Evolutionary conservation across 1,140 invertebrate species (phyloP).

Genomic region (Metopolophium dirhodum): DNA sequence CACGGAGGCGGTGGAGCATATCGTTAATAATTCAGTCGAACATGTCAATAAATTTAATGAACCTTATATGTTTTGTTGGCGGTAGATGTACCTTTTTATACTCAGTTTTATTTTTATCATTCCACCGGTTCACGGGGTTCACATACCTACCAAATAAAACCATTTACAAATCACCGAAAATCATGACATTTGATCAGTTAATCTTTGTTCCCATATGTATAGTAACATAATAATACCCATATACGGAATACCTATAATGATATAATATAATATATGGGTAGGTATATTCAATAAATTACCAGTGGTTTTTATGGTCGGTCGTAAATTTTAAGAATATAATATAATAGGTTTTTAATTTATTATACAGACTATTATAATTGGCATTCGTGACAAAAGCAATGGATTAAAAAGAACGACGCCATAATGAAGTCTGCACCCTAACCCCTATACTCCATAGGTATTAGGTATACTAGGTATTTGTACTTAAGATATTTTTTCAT

Average conservation of each 20-base stretch:
- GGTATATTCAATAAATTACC: not conserved
- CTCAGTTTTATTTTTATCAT: not conserved
- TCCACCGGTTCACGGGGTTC: not conserved
- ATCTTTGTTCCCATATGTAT: not conserved
- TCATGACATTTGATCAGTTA: not conserved
- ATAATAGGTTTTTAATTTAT: not conserved
- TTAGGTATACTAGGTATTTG: not conserved
- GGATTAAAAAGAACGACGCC: not conserved
- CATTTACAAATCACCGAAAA: not conserved
- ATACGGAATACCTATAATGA: not conserved
- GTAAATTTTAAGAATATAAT: not conserved
- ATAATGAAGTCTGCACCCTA: not conserved
- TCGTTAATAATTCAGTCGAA: constrained; percentile 46
- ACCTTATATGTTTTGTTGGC: constrained; percentile 35
- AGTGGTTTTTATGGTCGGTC: not conserved
- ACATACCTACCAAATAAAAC: not conserved
- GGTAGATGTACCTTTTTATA: not conserved
- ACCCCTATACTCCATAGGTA: not conserved
- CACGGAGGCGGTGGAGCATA: not conserved
- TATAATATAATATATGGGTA: not conserved
- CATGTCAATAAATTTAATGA: constrained; percentile 51
- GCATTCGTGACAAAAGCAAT: not conserved
- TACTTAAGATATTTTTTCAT: not conserved
- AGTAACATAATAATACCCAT: no score
- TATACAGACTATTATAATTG: not conserved